These are phyloP conservation scores for Planococcus citri DNA, from an alignment of 1,140 invertebrate genomes.

Conservation along the genomic window DNA sequence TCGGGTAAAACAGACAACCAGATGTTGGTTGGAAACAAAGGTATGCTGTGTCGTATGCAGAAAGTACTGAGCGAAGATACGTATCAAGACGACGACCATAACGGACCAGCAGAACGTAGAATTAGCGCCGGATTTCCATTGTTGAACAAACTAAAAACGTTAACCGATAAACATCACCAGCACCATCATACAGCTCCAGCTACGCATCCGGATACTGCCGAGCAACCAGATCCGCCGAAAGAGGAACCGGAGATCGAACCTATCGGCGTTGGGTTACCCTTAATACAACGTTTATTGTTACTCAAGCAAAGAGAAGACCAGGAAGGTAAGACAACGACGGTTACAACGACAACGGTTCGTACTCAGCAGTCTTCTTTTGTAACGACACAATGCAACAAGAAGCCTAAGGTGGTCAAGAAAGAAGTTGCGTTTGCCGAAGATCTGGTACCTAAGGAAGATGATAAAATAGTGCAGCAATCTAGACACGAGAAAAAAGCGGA, in stretches of 20 bases:
- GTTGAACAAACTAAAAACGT: slow-evolving; percentile 49
- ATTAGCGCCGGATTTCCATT: slow-evolving; percentile 62
- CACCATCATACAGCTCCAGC: slow-evolving; percentile 32
- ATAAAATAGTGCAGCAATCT: not conserved
- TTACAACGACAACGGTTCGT: slow-evolving; percentile 25
- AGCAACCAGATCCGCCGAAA: not conserved
- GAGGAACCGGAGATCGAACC: slow-evolving; percentile 38
- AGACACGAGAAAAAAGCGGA: not conserved
- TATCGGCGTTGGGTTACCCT: slow-evolving; percentile 55
- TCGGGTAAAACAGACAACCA: slow-evolving; percentile 24
- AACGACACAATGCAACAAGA: not conserved
- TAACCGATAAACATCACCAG: slow-evolving; percentile 66
- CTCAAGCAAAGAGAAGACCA: slow-evolving; percentile 66
- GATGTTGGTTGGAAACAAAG: slow-evolving; percentile 31
- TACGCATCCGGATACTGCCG: not conserved
- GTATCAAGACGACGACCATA: slow-evolving; percentile 37
- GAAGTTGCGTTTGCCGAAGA: slow-evolving; percentile 2
- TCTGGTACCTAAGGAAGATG: not conserved
- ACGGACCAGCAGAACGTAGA: slow-evolving; percentile 38
- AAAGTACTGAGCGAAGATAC: slow-evolving; percentile 51
- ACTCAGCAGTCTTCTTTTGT: slow-evolving; percentile 22
- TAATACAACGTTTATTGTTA: slow-evolving; percentile 62
- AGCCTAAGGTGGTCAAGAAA: slow-evolving; percentile 10
- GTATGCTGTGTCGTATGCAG: slow-evolving; percentile 52
- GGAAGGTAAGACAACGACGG: slow-evolving; percentile 34